Conservation (phyloP, 2,888 invertebrate species). For the Priocnemis perturbator region DNA sequence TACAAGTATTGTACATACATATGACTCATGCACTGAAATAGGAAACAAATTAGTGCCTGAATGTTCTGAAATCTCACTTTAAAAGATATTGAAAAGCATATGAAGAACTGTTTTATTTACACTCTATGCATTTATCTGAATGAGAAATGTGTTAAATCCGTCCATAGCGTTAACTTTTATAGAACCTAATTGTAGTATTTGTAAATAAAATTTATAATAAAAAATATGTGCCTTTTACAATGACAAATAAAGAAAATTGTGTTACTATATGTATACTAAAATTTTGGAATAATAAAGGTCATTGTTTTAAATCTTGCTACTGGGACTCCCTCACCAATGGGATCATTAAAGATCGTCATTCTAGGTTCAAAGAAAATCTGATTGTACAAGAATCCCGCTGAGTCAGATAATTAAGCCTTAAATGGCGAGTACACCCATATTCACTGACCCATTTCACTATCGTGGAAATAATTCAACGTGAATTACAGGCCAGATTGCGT, state of each 20-base stretch:
- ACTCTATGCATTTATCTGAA: conserved; percentile 12
- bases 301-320: too few species aligned
- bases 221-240: conserved; percentile 27
- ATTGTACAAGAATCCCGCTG: background rate
- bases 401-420: conserved; percentile 23
- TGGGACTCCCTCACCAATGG: too few species aligned
- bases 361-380: too few species aligned
- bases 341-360: too few species aligned
- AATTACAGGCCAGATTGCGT: conserved; percentile 44
- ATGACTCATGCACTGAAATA: too few species aligned
- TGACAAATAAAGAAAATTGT: conserved; percentile 38
- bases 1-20: too few species aligned
- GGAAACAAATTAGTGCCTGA: conserved; percentile 2
- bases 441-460: conserved; percentile 42
- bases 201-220: conserved; percentile 57
- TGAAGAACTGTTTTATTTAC: conserved; percentile 18
- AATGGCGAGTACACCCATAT: conserved; percentile 16
- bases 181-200: conserved; percentile 40
- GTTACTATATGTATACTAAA: conserved; percentile 30
- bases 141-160: conserved; percentile 47
- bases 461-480: conserved; percentile 38
- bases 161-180: conserved; percentile 54
- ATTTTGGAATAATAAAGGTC: background rate
- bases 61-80: conserved; percentile 18
- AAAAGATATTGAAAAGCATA: conserved; percentile 8